Percentiles rank a stretch among this genome's conserved stretches.
Conservation (phyloP, 2,888 invertebrate genomes). For the Archips crataeganus region DNA sequence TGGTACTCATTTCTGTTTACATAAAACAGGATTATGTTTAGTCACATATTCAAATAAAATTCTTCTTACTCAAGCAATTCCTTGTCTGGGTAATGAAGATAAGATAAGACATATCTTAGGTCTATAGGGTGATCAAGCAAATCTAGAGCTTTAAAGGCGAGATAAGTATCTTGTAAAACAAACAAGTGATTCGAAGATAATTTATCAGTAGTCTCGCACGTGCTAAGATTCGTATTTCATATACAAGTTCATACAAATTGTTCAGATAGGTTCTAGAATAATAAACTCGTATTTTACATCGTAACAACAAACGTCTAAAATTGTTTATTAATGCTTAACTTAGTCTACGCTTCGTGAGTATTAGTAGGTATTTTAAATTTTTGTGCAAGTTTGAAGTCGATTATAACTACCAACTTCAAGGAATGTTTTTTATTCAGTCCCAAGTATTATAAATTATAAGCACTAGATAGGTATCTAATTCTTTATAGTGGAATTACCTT, state of each 20-base stretch:
- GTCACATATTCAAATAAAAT: slow-evolving; percentile 28
- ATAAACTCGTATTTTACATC: neutral
- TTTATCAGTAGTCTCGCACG: slow-evolving; percentile 47
- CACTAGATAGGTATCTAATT: no score
- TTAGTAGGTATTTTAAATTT: no score
- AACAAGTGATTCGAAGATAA: slow-evolving; percentile 47
- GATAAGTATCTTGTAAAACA: slow-evolving; percentile 54
- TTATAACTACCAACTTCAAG: no score
- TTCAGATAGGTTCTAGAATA: neutral
- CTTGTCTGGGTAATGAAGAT: slow-evolving; percentile 34
- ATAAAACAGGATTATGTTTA: slow-evolving; percentile 18
- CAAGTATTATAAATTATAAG: no score
- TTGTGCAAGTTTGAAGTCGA: no score
- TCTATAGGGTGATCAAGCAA: slow-evolving; percentile 25
- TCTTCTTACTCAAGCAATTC: slow-evolving; percentile 26
- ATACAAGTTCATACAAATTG: neutral
- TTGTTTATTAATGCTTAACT: no score
- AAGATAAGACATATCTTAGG: slow-evolving; percentile 32
- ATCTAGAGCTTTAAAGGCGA: slow-evolving; percentile 25
- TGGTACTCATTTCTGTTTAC: slow-evolving; percentile 8
- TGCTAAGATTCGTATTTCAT: slow-evolving; percentile 38
- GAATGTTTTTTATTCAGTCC: no score
- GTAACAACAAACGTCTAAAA: no score
- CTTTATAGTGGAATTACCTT: no score
- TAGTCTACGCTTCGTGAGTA: no score